Evolutionary conservation across 2,888 invertebrate genomes (phyloP).

Genomic region (Onthophagus sagittarius): DNA sequence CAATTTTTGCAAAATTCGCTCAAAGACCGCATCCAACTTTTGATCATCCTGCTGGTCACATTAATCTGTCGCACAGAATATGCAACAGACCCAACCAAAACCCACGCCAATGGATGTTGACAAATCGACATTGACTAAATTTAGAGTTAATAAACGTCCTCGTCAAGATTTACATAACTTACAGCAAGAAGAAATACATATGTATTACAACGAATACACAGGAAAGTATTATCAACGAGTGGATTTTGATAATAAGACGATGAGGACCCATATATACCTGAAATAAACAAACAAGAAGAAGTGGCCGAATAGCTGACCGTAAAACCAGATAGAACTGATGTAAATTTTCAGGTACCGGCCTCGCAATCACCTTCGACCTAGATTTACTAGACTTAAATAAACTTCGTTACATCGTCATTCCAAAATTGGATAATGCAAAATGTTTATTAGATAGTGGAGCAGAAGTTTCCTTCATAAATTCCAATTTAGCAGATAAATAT

Average conservation of each 20-base stretch:
- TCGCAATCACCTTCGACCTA: background rate
- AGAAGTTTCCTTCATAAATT: background rate
- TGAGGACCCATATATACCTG: no score
- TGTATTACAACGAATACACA: background rate
- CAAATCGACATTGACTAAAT: no score
- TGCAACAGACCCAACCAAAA: no score
- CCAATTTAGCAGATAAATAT: background rate
- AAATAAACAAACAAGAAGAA: background rate
- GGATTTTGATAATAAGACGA: background rate
- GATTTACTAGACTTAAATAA: background rate
- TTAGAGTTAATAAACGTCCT: background rate
- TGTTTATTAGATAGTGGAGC: constrained; percentile 1
- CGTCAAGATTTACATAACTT: background rate
- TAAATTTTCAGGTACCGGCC: background rate
- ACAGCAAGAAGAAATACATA: background rate
- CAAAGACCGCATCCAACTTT: no score
- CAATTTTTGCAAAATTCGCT: no score
- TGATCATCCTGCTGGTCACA: no score
- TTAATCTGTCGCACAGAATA: no score
- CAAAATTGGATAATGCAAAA: background rate
- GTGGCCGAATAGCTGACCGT: background rate
- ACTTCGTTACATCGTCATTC: background rate
- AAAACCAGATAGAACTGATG: background rate
- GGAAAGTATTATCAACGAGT: background rate
- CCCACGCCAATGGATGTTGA: no score